A percentile compares a stretch with the other conserved stretches of the same genome.
Conservation (phyloP, 2,888 invertebrate species). For the Bombyx huttoni region DNA sequence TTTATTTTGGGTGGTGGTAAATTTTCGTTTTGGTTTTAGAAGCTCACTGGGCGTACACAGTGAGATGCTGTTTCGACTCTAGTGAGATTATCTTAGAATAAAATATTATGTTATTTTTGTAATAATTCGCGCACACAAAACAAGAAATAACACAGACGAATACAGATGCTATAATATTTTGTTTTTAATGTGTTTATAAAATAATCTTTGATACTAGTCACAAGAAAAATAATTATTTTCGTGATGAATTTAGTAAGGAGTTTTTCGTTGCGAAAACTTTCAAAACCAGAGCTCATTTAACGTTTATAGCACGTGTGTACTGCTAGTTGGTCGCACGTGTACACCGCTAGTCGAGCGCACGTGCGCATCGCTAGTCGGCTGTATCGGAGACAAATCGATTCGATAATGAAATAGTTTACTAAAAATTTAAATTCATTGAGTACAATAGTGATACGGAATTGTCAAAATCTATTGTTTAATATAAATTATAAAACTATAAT, state of each 20-base stretch:
- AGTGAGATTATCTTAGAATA: conserved; percentile 32
- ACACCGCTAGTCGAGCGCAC: background rate
- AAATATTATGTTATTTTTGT: conserved; percentile 14
- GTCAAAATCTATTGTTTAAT: background rate
- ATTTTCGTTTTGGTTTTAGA: background rate
- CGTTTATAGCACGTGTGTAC: too few relatives aligned
- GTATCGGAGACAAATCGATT: background rate
- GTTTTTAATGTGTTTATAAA: background rate
- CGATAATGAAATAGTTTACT: background rate
- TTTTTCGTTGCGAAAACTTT: too few relatives aligned
- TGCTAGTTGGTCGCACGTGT: too few relatives aligned
- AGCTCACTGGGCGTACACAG: conserved; percentile 23
- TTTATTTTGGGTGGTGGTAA: conserved; percentile 1
- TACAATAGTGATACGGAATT: background rate
- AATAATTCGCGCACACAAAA: conserved; percentile 1
- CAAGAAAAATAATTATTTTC: background rate
- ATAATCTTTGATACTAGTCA: background rate
- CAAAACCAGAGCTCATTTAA: too few relatives aligned
- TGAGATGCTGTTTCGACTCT: conserved; percentile 32
- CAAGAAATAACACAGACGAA: background rate
- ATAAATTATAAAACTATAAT: background rate
- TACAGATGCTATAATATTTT: background rate
- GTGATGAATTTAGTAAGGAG: background rate
- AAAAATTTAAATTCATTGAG: background rate
- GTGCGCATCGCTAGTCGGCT: background rate